Evolutionary conservation across 1,140 invertebrate genomes (phyloP), one percentile per base, ranked within the genome.

Genomic region (Lepidurus couesii): DNA sequence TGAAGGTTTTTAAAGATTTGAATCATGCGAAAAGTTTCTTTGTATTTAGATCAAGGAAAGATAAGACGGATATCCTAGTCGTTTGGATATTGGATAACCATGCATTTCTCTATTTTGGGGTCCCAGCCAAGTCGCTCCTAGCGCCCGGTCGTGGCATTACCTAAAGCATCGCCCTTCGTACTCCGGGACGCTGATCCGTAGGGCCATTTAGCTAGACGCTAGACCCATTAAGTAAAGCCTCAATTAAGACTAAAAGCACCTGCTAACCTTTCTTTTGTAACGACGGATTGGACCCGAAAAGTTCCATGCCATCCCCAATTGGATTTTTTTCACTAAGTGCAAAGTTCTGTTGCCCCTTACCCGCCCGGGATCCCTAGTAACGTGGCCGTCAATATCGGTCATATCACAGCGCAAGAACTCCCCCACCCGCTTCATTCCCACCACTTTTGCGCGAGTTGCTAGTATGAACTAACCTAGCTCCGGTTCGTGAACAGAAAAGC

Each of bases 241-340:
- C 53, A 65, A 65, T 65, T 65, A 65, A 65, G 53, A 9, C 53
- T 65, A 65, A 65, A 65, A 65, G 53, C 53, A 65, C 53, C 9
- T 65, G 53, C 53, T 65, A 65, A 16, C 16, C 21, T 21, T 65
- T 65, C 16, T 13, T 65, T 65, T 21, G 53, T 13, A 65, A 65
- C 53, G 53, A 13, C 21, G 8, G 53, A 65, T 65, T 65, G 1
- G 53, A 34, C 9, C 53, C 21, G 53, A 65, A 13, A 65, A 65
- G 53, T 65, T 21, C 13, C 53, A 21, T 65, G 53, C 53, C 53
- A 65, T 34, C 53, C 21, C 53, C 53, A 65, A 65, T 65, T 65
- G 53, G 53, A 65, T 65, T 65, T 65, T 65, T 65, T 21, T 7
- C 45, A 9, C 53, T 65, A 65, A 65, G 53, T 65, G 53, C 53